These are phyloP conservation scores for Bacillus rossius DNA, from an alignment of 1,140 invertebrate genomes.

Conservation along the genomic window DNA sequence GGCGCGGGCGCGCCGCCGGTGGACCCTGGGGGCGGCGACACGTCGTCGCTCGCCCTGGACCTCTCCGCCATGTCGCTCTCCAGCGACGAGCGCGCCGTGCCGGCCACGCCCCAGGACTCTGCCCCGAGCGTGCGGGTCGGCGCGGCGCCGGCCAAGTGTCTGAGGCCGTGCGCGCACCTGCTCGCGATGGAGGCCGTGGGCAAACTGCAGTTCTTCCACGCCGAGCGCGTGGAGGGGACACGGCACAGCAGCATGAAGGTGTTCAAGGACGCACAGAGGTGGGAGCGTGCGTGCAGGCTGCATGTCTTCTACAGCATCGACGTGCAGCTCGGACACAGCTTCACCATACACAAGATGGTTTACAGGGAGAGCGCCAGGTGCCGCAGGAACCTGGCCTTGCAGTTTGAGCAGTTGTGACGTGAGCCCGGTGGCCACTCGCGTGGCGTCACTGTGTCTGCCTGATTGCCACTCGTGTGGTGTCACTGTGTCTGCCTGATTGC, in stretches of 20 bases:
- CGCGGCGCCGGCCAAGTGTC: too few species aligned
- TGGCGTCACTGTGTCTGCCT: too few species aligned
- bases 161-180: too few species aligned
- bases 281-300: slow-evolving; percentile 50
- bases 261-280: slow-evolving; percentile 44
- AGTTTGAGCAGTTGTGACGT: slow-evolving; percentile 36
- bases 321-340: slow-evolving; percentile 27
- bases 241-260: slow-evolving; percentile 24
- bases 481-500: too few species aligned
- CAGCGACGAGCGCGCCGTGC: too few species aligned
- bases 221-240: background rate
- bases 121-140: too few species aligned
- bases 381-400: slow-evolving; percentile 47
- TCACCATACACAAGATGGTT: slow-evolving; percentile 48
- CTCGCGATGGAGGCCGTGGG: background rate
- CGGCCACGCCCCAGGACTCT: too few species aligned
- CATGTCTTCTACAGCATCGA: slow-evolving; percentile 46
- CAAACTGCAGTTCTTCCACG: background rate
- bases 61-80: too few species aligned
- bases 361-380: slow-evolving; percentile 52
- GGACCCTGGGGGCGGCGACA: too few species aligned
- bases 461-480: too few species aligned
- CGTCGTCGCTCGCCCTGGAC: too few species aligned
- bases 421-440: too few species aligned
- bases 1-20: background rate